Evolutionary conservation across 1,140 invertebrate genomes (phyloP).

Genomic region (Microplitis demolitor): DNA sequence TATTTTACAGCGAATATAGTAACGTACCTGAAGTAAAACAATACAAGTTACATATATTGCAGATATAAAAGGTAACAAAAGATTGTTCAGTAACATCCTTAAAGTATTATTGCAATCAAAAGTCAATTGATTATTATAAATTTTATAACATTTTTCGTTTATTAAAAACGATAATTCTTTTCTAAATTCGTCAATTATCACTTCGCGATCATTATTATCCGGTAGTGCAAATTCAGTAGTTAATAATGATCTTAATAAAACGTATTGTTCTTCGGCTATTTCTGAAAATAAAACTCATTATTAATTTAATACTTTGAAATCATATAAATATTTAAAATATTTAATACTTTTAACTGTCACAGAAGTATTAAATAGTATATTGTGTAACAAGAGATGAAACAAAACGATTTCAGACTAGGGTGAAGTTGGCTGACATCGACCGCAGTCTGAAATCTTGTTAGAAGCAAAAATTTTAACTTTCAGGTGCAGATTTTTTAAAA

Average conservation of each 20-base stretch:
- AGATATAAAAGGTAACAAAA: slow-evolving; percentile 61
- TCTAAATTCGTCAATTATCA: slow-evolving; percentile 62
- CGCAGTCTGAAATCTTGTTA: too few species aligned
- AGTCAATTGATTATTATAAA: slow-evolving; percentile 37
- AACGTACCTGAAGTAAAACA: slow-evolving; percentile 50
- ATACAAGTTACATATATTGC: slow-evolving; percentile 54
- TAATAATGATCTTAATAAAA: slow-evolving; percentile 61
- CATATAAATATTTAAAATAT: neutral
- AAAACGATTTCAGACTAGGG: too few species aligned
- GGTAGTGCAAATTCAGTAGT: slow-evolving; percentile 64
- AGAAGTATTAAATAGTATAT: too few species aligned
- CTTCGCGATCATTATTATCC: slow-evolving; percentile 43
- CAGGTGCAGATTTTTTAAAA: too few species aligned
- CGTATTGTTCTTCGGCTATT: slow-evolving; percentile 53
- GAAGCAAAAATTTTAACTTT: too few species aligned
- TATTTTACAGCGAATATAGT: neutral
- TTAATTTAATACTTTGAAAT: slow-evolving; percentile 24
- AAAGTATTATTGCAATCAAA: slow-evolving; percentile 56
- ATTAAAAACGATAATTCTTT: slow-evolving; percentile 55
- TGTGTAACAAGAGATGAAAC: too few species aligned
- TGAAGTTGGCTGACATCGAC: too few species aligned
- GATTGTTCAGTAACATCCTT: slow-evolving; percentile 57
- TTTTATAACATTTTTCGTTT: slow-evolving; percentile 52
- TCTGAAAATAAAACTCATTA: slow-evolving; percentile 52
- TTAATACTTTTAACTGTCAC: too few species aligned